Percentiles rank a stretch among this genome's conserved stretches.
Evolutionary conservation across 2,797 vertebrate species (phyloP).

Genomic region (Clarias pachynema): DNA sequence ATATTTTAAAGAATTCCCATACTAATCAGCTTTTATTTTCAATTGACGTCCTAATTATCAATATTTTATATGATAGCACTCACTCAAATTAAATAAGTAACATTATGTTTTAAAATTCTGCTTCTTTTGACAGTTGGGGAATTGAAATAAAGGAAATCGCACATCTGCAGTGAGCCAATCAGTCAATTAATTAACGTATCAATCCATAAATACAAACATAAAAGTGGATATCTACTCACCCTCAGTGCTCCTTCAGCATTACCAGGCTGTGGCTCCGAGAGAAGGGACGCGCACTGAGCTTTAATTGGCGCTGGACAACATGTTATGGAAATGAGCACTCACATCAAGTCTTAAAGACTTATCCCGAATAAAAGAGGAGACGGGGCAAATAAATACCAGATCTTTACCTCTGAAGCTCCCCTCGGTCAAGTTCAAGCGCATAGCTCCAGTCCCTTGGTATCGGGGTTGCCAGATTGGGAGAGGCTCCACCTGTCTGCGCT

Average conservation of each 20-base stretch:
- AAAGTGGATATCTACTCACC: slow-evolving; percentile 60
- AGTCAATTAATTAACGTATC: too few relatives aligned
- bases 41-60: background rate
- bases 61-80: background rate
- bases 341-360: slow-evolving; percentile 73
- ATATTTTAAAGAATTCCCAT: background rate
- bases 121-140: background rate
- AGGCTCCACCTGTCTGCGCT: too few relatives aligned
- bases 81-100: background rate
- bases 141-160: background rate
- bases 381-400: slow-evolving; percentile 70
- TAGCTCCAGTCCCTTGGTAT: slow-evolving; percentile 43
- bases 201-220: too few relatives aligned
- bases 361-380: slow-evolving; percentile 69
- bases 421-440: slow-evolving; percentile 82
- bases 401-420: slow-evolving; percentile 73
- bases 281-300: slow-evolving; percentile 69
- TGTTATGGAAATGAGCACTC: slow-evolving; percentile 78
- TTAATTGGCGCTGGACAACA: slow-evolving; percentile 79
- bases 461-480: slow-evolving; percentile 14
- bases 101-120: background rate
- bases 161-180: background rate
- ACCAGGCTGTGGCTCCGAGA: slow-evolving; percentile 63
- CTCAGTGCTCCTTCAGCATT: slow-evolving; percentile 20
- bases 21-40: background rate